Evolutionary conservation across 2,888 invertebrate genomes (phyloP).

Genomic region (Rotaria macrura): DNA sequence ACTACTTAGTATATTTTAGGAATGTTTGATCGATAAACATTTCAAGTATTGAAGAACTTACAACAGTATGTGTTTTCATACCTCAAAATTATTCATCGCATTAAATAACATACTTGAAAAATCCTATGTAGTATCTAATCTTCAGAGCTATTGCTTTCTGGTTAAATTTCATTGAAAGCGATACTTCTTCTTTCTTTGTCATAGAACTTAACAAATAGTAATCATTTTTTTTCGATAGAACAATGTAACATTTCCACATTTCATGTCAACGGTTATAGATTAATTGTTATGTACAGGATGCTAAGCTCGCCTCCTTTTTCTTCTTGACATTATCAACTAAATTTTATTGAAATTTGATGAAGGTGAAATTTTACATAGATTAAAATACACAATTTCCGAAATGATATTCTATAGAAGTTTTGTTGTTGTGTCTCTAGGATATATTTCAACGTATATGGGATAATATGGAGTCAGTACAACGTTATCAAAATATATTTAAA

Average conservation of each 20-base stretch:
- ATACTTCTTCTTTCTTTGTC: too few relatives aligned
- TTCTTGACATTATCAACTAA: not conserved
- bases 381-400: too few relatives aligned
- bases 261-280: not conserved
- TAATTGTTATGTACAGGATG: not conserved
- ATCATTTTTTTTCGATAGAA: not conserved
- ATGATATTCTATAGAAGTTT: not conserved
- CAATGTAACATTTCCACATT: not conserved
- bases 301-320: not conserved
- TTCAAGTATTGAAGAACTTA: too few relatives aligned
- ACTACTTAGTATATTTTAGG: not conserved
- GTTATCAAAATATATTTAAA: slow-evolving; percentile 52
- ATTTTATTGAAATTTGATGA: not conserved
- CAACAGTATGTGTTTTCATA: too few relatives aligned
- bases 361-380: too few relatives aligned
- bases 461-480: not conserved
- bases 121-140: too few relatives aligned
- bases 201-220: not conserved
- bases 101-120: not conserved
- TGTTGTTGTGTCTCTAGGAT: too few relatives aligned
- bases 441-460: not conserved
- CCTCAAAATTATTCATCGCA: not conserved
- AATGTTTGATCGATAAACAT: not conserved
- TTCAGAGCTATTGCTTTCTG: too few relatives aligned
- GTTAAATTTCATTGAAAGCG: not conserved